Evolutionary conservation across 2,113 vertebrate genomes (phyloP).

Genomic region (Ameiurus melas): DNA sequence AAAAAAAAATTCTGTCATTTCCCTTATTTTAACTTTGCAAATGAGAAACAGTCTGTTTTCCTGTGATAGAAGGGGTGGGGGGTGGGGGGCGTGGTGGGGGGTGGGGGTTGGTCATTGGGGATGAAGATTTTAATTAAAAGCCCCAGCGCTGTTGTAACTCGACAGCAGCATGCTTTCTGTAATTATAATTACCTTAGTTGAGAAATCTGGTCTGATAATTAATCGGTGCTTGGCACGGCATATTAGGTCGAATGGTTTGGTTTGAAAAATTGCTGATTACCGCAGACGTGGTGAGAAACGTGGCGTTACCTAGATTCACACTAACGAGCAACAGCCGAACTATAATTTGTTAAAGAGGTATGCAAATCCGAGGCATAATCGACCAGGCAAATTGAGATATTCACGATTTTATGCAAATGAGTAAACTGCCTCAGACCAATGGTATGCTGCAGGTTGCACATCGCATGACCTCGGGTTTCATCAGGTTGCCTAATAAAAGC

Average conservation of each 20-base stretch:
- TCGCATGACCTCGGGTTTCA: not conserved
- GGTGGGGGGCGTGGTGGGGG: too few species aligned
- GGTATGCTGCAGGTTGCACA: not conserved
- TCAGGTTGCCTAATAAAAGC: not conserved
- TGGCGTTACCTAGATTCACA: not conserved
- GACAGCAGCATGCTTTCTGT: slow-evolving; percentile 57
- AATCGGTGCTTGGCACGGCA: slow-evolving; percentile 47
- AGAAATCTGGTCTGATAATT: slow-evolving; percentile 52
- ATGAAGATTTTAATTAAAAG: slow-evolving; percentile 66
- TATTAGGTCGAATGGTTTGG: not conserved
- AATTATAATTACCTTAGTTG: slow-evolving; percentile 55
- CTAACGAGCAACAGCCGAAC: too few species aligned
- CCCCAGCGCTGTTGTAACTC: slow-evolving; percentile 47
- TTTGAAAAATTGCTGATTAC: not conserved
- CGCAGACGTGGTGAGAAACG: not conserved
- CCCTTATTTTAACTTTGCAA: not conserved
- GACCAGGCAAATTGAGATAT: not conserved
- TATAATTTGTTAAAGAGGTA: too few species aligned
- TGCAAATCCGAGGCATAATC: not conserved
- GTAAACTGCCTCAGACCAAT: not conserved
- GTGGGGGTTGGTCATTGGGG: too few species aligned
- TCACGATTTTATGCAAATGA: not conserved
- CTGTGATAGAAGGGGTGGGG: not conserved
- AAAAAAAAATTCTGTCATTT: not conserved
- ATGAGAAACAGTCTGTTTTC: not conserved